These are phyloP conservation scores for Archips xylosteana DNA, from an alignment of 2,888 invertebrate genomes.

Conservation along the genomic window DNA sequence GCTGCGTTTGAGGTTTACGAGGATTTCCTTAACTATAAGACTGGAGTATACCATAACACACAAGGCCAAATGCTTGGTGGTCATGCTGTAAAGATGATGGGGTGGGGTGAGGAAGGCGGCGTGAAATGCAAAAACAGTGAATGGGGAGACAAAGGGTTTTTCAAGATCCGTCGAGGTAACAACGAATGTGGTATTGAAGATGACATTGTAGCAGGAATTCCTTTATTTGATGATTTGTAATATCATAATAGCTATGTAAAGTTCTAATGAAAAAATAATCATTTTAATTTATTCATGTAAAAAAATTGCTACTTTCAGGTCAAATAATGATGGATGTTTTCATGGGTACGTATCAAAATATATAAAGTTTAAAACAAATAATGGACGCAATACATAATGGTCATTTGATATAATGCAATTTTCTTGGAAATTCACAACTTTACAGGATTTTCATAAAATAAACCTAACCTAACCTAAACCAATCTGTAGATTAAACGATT, in stretches of 20 bases:
- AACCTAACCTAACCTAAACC: too few relatives aligned
- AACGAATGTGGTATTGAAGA: constrained; percentile 92
- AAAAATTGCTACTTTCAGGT: too few relatives aligned
- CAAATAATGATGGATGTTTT: too few relatives aligned
- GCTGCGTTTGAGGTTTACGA: constrained; percentile 94
- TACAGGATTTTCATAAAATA: too few relatives aligned
- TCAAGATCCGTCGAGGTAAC: constrained; percentile 93
- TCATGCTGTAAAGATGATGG: constrained; percentile 94
- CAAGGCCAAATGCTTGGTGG: constrained; percentile 92
- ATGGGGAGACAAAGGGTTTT: constrained; percentile 95
- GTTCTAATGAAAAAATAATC: too few relatives aligned
- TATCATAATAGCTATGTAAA: background rate
- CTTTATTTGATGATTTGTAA: constrained; percentile 59
- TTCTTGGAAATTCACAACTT: too few relatives aligned
- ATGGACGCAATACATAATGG: too few relatives aligned
- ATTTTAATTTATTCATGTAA: too few relatives aligned
- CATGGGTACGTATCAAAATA: too few relatives aligned
- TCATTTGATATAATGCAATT: too few relatives aligned
- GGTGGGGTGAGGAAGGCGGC: constrained; percentile 93
- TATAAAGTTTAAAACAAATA: too few relatives aligned
- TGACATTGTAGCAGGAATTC: constrained; percentile 88
- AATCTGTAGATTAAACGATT: too few relatives aligned
- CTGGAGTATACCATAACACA: constrained; percentile 89
- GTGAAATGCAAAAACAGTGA: constrained; percentile 94
- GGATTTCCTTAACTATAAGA: constrained; percentile 94